Evolutionary conservation across 92 coral and sea anemone species (phyloP).

Genomic region (Meandrina meandrites): DNA sequence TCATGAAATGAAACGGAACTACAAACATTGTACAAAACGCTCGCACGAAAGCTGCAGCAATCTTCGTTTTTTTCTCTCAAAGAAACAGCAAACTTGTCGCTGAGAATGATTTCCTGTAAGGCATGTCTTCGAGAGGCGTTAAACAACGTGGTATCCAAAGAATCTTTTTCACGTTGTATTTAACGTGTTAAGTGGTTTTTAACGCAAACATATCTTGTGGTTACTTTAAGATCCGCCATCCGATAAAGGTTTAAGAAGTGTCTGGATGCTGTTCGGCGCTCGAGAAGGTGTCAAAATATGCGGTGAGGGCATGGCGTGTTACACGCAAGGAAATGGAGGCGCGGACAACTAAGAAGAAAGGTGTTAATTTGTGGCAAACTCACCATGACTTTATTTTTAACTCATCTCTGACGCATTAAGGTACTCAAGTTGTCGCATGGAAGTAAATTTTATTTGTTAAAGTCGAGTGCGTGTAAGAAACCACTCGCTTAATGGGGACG

Average conservation of each 20-base stretch:
- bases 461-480: constrained; percentile 18
- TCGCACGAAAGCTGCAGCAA: background rate
- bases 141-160: constrained; percentile 32
- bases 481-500: background rate
- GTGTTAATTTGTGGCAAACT: constrained; percentile 28
- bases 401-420: background rate
- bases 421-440: background rate
- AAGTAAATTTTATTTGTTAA: background rate
- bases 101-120: constrained; percentile 4
- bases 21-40: background rate
- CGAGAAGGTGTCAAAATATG: constrained; percentile 3
- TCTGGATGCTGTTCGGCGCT: background rate
- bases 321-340: constrained; percentile 20
- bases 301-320: background rate
- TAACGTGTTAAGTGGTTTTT: constrained; percentile 48
- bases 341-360: constrained; percentile 9
- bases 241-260: constrained; percentile 23
- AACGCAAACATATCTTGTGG: constrained; percentile 35
- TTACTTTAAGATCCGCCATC: constrained; percentile 18
- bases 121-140: constrained; percentile 32
- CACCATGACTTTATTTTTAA: background rate
- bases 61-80: background rate
- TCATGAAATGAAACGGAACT: too few relatives aligned
- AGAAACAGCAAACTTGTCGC: background rate
- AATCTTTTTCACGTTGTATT: constrained; percentile 27